Conservation (phyloP, 1,140 invertebrate genomes). For the Zaprionus ornatus region DNA sequence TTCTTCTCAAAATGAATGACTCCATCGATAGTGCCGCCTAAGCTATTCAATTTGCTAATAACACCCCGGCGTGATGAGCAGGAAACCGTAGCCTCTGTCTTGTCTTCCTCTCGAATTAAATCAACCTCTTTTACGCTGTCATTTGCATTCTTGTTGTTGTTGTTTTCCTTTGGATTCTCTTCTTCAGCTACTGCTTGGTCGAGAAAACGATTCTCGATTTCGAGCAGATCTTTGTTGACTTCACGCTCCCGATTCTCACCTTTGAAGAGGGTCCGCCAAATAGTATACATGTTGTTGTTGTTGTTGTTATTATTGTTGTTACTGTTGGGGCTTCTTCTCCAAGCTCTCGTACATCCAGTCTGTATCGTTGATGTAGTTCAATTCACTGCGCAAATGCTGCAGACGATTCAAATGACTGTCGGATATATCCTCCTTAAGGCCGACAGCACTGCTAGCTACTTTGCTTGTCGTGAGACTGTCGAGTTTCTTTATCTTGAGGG, state of each 20-base stretch:
- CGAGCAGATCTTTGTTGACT: slow-evolving; percentile 49
- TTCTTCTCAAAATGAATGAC: slow-evolving; percentile 42
- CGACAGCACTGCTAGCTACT: slow-evolving; percentile 52
- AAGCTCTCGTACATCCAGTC: slow-evolving; percentile 88
- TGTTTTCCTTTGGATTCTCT: not conserved
- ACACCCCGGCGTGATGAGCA: slow-evolving; percentile 47
- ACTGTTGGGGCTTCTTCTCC: slow-evolving; percentile 66
- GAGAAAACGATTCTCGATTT: slow-evolving; percentile 65
- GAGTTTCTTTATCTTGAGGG: slow-evolving; percentile 63
- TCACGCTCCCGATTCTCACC: slow-evolving; percentile 14
- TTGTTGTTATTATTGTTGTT: slow-evolving; percentile 21
- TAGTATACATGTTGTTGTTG: slow-evolving; percentile 6
- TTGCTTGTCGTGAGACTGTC: slow-evolving; percentile 54
- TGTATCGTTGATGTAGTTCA: slow-evolving; percentile 88
- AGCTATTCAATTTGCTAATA: slow-evolving; percentile 48
- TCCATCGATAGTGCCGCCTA: slow-evolving; percentile 50
- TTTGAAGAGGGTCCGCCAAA: not conserved
- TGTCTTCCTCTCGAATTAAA: not conserved
- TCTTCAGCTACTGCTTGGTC: slow-evolving; percentile 40
- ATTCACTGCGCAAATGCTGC: slow-evolving; percentile 87
- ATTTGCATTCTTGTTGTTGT: not conserved
- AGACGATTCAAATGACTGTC: slow-evolving; percentile 87
- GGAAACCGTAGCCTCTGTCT: too few species aligned
- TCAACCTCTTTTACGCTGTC: slow-evolving; percentile 5
- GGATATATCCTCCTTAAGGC: slow-evolving; percentile 55